Evolutionary conservation across 1,140 invertebrate species (phyloP), one percentile per base, ranked within the genome.

Genomic region (Sminthurinus signatus): DNA sequence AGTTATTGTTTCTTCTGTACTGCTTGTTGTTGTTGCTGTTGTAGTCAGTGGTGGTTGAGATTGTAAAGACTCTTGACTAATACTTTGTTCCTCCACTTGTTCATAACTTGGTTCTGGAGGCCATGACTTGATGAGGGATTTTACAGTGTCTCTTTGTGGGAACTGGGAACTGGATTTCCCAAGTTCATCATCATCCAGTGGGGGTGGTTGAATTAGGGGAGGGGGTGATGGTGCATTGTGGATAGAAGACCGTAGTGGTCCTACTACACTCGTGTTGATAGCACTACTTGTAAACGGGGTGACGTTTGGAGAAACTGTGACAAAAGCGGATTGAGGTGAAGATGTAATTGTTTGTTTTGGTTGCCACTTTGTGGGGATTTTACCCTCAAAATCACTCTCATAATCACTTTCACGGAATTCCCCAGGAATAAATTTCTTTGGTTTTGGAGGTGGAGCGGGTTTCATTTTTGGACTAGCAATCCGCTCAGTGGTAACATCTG

Each of bases 331-430:
- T 12, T 60, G 31, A 25, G 51, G n/a, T 15, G 36, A 39, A 19
- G 51, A 36, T n/a, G 60, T 31, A 15, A 63, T 27, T 12, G 63
- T 43, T 2, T 43, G 31, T 32, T 10, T 31, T 28, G 82, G 0
- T 76, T 73, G 58, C 81, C 86, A 87, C 27, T 83, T 75, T 0
- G 84, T 79, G 55, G 81, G 79, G 71, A 86, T 84, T 64, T 80
- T 79, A 32, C 79, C 79, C 55, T 88, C 86, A 63, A 84, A 85
- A 72, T 89, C 86, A 72, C 85, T 88, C 75, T 87, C 85, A 68
- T 87, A 87, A 72, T 88, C 86, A 72, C 84, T 85, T 78, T 78
- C 84, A 32, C 80, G 77, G 72, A 86, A 86, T 76, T 88, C 85
- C 50, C 84, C 81, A 70, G 84, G 82, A 51, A 85, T 73, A 77